phyloP scores from a whole-genome alignment of 2,113 vertebrate species.

The Oophaga pumilio region DNA sequence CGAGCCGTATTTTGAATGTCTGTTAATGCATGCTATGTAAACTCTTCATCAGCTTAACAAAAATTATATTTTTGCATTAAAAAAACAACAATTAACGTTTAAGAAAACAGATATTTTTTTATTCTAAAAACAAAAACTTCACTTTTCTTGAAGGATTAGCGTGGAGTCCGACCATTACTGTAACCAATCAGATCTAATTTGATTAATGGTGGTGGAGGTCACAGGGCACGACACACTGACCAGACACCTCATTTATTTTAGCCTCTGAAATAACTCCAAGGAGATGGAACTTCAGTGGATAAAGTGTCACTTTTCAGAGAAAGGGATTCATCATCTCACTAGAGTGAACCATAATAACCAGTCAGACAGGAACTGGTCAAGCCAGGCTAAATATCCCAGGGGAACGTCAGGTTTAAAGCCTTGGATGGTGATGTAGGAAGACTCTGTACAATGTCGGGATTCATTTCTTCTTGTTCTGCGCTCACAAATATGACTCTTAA shows the following conservation, averaged over 20 bases:
- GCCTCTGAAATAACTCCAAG: conserved; percentile 83
- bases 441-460: not conserved
- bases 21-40: no score
- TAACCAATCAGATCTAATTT: conserved; percentile 80
- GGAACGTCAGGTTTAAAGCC: conserved; percentile 46
- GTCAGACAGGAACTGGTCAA: conserved; percentile 53
- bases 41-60: not conserved
- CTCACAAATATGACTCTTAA: not conserved
- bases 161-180: conserved; percentile 65
- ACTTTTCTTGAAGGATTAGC: conserved; percentile 64
- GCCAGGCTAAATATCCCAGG: conserved; percentile 45
- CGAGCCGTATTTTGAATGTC: no score
- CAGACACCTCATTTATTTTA: conserved; percentile 97
- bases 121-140: not conserved
- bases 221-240: conserved; percentile 86
- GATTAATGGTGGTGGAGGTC: conserved; percentile 92
- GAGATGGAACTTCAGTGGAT: conserved; percentile 78
- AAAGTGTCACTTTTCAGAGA: conserved; percentile 78
- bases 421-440: not conserved
- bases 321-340: conserved; percentile 82
- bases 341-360: conserved; percentile 51
- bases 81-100: not conserved
- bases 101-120: not conserved
- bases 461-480: not conserved
- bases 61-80: not conserved